Percentiles rank a stretch among this genome's conserved stretches.
phyloP scores from a whole-genome alignment of 92 coral and sea anemone species.

The Epizoanthus stellaris region DNA sequence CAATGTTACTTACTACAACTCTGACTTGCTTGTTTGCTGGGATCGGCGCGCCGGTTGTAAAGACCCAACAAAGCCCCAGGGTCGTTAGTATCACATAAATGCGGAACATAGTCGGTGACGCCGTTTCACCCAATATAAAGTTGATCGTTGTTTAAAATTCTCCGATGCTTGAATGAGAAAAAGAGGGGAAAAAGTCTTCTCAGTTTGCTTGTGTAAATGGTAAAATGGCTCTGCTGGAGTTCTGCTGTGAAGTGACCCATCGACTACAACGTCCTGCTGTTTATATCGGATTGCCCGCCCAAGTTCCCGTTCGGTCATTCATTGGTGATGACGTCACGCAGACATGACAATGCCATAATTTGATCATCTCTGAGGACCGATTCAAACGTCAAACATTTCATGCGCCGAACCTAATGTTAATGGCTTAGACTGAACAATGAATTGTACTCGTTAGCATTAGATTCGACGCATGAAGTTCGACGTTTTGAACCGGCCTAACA shows the following conservation, averaged over 20 bases:
- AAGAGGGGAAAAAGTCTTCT: background rate
- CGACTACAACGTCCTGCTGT: background rate
- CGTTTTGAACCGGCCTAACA: no score
- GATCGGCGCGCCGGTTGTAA: constrained; percentile 25
- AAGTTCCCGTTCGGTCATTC: constrained; percentile 1
- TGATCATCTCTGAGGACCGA: background rate
- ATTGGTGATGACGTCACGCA: constrained; percentile 29
- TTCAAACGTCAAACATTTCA: background rate
- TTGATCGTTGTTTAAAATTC: background rate
- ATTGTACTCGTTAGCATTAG: no score
- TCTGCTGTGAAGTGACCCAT: background rate
- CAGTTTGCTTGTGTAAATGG: background rate
- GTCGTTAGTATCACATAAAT: background rate
- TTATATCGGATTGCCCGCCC: constrained; percentile 20
- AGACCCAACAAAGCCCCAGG: background rate
- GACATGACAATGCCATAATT: no score
- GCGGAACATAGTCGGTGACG: background rate
- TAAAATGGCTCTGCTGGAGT: constrained; percentile 8
- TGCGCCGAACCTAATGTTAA: background rate
- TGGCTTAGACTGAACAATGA: no score
- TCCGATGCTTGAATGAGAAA: background rate
- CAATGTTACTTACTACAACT: constrained; percentile 29
- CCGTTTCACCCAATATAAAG: background rate
- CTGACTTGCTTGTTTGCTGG: constrained; percentile 12
- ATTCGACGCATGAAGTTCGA: no score